Conservation (phyloP, 2,797 vertebrate genomes). For the Jordanella pulchra region DNA sequence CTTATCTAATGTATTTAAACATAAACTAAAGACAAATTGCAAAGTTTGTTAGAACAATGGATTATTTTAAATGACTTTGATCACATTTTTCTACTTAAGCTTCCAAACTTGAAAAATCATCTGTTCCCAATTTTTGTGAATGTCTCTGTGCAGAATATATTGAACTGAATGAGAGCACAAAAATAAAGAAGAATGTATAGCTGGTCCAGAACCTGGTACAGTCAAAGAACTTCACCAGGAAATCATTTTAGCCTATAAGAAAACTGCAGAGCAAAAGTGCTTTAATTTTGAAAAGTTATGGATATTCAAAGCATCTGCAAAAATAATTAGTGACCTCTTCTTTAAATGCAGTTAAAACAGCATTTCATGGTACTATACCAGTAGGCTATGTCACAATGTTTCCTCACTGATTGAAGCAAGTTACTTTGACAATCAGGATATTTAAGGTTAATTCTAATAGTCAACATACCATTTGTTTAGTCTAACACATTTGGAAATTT, state of each 20-base stretch:
- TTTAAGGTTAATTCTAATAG: conserved; percentile 15
- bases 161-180: conserved; percentile 16
- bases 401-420: conserved; percentile 3
- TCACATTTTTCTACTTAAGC: conserved; percentile 7
- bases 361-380: conserved; percentile 14
- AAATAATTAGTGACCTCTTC: conserved; percentile 32
- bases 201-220: conserved; percentile 40
- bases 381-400: conserved; percentile 6
- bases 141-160: conserved; percentile 21
- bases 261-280: conserved; percentile 14
- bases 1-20: conserved; percentile 38
- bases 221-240: conserved; percentile 11
- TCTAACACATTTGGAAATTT: neutral
- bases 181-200: conserved; percentile 47
- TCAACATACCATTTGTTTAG: conserved; percentile 16
- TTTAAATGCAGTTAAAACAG: conserved; percentile 20
- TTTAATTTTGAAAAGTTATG: conserved; percentile 16
- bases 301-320: conserved; percentile 28
- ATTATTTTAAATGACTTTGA: conserved; percentile 10
- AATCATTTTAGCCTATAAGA: conserved; percentile 39
- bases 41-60: neutral
- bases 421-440: conserved; percentile 1
- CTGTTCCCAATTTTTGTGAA: conserved; percentile 11
- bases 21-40: conserved; percentile 25
- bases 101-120: conserved; percentile 30